These are phyloP conservation scores for Drosophila acutilabella DNA, from an alignment of 2,888 invertebrate genomes.

Conservation along the genomic window DNA sequence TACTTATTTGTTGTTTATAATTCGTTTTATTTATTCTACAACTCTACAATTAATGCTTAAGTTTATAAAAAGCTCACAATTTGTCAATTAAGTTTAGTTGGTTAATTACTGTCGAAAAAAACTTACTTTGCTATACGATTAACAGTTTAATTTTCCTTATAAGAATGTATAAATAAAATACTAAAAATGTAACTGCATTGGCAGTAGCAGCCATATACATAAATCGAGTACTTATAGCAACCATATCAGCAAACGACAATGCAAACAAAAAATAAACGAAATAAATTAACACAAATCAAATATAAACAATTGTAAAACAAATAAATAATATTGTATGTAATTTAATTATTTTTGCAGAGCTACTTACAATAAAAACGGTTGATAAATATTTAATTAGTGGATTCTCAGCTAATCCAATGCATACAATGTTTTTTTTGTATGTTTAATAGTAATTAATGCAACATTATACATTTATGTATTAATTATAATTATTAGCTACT, in stretches of 20 bases:
- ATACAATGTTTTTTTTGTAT: slow-evolving; percentile 12
- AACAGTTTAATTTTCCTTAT: slow-evolving; percentile 15
- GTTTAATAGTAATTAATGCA: slow-evolving; percentile 26
- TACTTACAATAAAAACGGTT: slow-evolving; percentile 48
- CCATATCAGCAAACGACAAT: slow-evolving; percentile 73
- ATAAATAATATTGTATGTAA: slow-evolving; percentile 23
- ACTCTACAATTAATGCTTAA: slow-evolving; percentile 38
- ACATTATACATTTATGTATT: slow-evolving; percentile 17
- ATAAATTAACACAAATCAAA: slow-evolving; percentile 33
- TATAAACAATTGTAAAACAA: slow-evolving; percentile 31
- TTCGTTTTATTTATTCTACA: slow-evolving; percentile 51
- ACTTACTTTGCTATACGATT: slow-evolving; percentile 13
- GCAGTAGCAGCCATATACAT: slow-evolving; percentile 42
- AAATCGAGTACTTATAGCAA: slow-evolving; percentile 24
- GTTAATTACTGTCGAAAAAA: slow-evolving; percentile 34
- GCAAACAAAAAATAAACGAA: slow-evolving; percentile 49
- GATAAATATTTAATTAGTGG: slow-evolving; percentile 28
- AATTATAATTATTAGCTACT: slow-evolving; percentile 30
- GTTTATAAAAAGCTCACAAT: slow-evolving; percentile 37
- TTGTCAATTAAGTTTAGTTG: slow-evolving; percentile 31
- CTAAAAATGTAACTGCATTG: slow-evolving; percentile 33
- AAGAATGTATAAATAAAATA: slow-evolving; percentile 15
- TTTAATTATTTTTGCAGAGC: slow-evolving; percentile 56
- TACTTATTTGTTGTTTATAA: slow-evolving; percentile 21
- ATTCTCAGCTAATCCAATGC: slow-evolving; percentile 1